Percentiles rank a stretch among this genome's conserved stretches.
These are phyloP conservation scores for Sabatieria punctata DNA, from an alignment of 2,888 invertebrate species.

Conservation along the genomic window DNA sequence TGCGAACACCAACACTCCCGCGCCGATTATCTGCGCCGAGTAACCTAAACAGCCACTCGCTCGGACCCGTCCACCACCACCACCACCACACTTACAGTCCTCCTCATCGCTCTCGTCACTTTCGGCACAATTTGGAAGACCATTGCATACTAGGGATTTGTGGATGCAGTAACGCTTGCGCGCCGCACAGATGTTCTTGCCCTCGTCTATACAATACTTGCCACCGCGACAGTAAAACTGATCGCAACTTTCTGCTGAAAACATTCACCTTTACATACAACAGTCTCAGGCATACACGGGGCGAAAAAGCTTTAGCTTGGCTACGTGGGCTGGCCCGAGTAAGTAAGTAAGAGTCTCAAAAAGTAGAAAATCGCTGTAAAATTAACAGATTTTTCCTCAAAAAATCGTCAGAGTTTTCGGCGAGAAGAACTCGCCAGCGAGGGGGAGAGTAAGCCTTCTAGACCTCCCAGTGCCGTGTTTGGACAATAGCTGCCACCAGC, in stretches of 20 bases:
- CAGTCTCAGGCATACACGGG: no score
- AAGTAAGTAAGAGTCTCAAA: no score
- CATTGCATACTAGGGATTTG: slow-evolving; percentile 33
- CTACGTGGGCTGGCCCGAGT: no score
- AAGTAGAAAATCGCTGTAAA: no score
- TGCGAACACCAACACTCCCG: background rate
- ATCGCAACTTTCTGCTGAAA: slow-evolving; percentile 20
- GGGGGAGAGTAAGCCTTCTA: no score
- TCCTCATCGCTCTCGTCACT: slow-evolving; percentile 33
- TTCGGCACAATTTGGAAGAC: slow-evolving; percentile 35
- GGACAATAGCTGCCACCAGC: no score
- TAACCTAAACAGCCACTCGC: background rate
- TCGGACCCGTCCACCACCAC: background rate
- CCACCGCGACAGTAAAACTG: slow-evolving; percentile 32
- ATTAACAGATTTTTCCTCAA: no score
- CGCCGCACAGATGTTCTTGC: slow-evolving; percentile 25
- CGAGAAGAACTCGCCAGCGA: no score
- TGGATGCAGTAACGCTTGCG: slow-evolving; percentile 33
- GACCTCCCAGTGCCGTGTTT: no score
- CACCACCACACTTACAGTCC: slow-evolving; percentile 20
- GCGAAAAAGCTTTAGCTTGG: no score
- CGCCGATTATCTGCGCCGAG: background rate
- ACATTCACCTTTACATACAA: no score
- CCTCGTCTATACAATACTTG: slow-evolving; percentile 30
- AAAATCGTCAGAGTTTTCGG: no score